Conservation (phyloP, 2,113 vertebrate species). For the Lepidothrix coronata region DNA sequence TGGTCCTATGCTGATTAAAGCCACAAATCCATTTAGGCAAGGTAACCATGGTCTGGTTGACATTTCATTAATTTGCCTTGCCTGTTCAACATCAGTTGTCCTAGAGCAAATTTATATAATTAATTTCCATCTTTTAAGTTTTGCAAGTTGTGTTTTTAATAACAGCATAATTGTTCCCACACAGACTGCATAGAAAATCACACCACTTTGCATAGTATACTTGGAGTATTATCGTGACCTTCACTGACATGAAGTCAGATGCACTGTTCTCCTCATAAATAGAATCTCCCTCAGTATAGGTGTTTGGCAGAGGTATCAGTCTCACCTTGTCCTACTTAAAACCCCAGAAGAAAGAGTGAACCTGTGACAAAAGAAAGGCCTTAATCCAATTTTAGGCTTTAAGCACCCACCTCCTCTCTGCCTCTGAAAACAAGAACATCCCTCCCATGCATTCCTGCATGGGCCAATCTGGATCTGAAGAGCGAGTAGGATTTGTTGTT, state of each 20-base stretch:
- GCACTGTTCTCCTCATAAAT: neutral
- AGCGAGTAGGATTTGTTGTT: neutral
- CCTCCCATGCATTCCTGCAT: neutral
- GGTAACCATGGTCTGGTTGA: fast-evolving
- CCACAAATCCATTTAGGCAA: fast-evolving
- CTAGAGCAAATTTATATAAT: neutral
- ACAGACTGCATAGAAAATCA: neutral
- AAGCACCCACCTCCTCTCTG: neutral
- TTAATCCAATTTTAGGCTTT: neutral
- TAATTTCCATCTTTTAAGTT: neutral
- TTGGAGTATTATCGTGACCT: fast-evolving
- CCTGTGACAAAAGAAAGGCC: neutral
- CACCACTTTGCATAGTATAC: neutral
- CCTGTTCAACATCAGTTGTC: neutral
- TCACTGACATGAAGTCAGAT: neutral
- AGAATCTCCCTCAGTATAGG: neutral
- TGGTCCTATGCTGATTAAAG: neutral
- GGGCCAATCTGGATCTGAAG: neutral
- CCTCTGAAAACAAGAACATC: neutral
- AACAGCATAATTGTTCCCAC: neutral
- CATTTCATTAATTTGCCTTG: neutral
- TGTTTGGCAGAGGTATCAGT: neutral
- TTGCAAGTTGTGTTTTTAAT: neutral
- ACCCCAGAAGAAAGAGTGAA: neutral
- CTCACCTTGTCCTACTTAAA: neutral